Evolutionary conservation across 2,797 vertebrate genomes (phyloP), one percentile per base, ranked within the genome.

Genomic region (Strix occidentalis): DNA sequence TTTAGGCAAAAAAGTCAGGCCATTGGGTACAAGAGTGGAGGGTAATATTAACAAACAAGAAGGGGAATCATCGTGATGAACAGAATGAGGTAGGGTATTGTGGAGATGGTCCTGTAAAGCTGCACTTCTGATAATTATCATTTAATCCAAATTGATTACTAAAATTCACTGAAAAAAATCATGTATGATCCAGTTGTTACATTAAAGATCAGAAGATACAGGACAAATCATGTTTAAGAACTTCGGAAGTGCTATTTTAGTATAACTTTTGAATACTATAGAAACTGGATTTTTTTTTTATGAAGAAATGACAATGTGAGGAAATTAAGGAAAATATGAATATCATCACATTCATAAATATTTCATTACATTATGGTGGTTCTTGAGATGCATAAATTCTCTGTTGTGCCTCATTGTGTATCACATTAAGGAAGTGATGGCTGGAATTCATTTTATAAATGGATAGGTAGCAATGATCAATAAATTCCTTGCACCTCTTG

Each of bases 401-500:
- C 54, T 89, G 78, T 71, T 50, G 35, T 95, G 95, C 86, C 60
- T 97, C 94, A 95, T 95, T 97, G 79, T 87, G 37, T 89, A 90
- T 90, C 87, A 68, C 82, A 96, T 95, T 96, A 96, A 93, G 78
- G 65, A 94, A 93, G 48, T 54, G 88, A 95, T 82, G 31, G 43
- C 19, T 92, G 60, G 13, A 94, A 95, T 93, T 93, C 35, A 76
- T 96, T 96, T 96, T 83, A 53, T 92, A 92, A 92, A 93, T 80
- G 50, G 54, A 71, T 90, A 64, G 46, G 46, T 87, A 85, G 33
- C 41, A 95, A 83, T 77, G 94, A 88, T 95, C 88, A 97, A 93
- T 96, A 77, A 84, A 83, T 86, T 95, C 48, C 16, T 89, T 85
- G 57, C 39, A 37, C 64, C 91, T 66, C 72, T 92, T 89, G 51